These are phyloP conservation scores for Nymphalis urticae DNA, from an alignment of 2,888 invertebrate genomes.

Conservation along the genomic window DNA sequence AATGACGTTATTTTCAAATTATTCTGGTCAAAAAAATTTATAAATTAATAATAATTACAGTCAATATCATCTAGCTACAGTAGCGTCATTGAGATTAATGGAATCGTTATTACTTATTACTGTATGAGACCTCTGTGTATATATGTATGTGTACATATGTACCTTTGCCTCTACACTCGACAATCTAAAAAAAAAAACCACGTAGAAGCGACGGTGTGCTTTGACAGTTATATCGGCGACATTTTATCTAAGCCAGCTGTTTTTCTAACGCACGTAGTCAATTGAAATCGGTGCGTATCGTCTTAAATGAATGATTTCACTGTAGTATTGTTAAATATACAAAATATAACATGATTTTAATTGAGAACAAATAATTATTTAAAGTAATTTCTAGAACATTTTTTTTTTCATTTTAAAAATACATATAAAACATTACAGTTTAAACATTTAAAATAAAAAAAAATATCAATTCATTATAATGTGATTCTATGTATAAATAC, in stretches of 20 bases:
- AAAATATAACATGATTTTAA: background rate
- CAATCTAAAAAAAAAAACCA: background rate
- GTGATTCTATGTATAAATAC: conserved; percentile 43
- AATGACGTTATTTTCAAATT: no score
- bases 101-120: background rate
- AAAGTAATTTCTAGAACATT: background rate
- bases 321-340: conserved; percentile 18
- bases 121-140: background rate
- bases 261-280: background rate
- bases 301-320: conserved; percentile 22
- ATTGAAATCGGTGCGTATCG: background rate
- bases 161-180: background rate
- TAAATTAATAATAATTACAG: no score
- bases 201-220: no score
- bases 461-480: conserved; percentile 23
- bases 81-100: background rate
- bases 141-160: background rate
- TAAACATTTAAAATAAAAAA: conserved; percentile 19
- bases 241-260: no score
- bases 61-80: background rate
- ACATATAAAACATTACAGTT: conserved; percentile 4
- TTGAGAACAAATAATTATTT: conserved; percentile 4
- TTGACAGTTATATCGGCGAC: background rate
- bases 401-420: background rate
- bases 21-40: no score